Percentiles rank a stretch among this genome's conserved stretches.
Evolutionary conservation across 2,113 vertebrate species (phyloP).

Genomic region (Nannospalax galili): DNA sequence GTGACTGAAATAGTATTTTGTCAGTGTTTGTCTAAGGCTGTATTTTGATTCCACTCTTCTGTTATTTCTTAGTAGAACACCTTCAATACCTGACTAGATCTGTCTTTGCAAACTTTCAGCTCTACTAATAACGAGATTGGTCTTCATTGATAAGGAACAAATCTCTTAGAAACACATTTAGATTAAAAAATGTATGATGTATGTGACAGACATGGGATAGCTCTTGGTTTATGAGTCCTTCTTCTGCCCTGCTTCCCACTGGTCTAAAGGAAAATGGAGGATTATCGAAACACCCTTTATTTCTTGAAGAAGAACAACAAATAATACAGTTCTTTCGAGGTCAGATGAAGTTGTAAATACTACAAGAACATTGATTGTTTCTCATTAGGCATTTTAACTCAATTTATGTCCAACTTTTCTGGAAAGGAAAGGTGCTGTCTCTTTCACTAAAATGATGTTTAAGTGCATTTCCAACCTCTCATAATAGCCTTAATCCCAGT

Average conservation of each 20-base stretch:
- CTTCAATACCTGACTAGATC: not conserved
- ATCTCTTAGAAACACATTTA: slow-evolving; percentile 22
- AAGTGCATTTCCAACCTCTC: slow-evolving; percentile 19
- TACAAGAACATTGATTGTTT: not conserved
- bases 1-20: not conserved
- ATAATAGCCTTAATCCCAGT: slow-evolving; percentile 8
- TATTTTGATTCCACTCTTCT: not conserved
- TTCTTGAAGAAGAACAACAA: not conserved
- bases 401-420: slow-evolving; percentile 51
- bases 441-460: slow-evolving; percentile 11
- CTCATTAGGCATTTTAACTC: slow-evolving; percentile 20
- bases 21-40: not conserved
- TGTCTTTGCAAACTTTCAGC: slow-evolving; percentile 35
- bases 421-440: slow-evolving; percentile 33
- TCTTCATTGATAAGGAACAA: not conserved
- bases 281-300: slow-evolving; percentile 14
- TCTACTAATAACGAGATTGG: not conserved
- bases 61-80: not conserved
- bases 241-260: not conserved
- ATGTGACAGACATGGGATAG: not conserved
- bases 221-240: not conserved
- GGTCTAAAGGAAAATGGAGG: not conserved
- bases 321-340: not conserved
- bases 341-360: slow-evolving; percentile 48
- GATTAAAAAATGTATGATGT: slow-evolving; percentile 5